phyloP scores from a whole-genome alignment of 2,797 vertebrate genomes.

The Pipistrellus pygmaeus region DNA sequence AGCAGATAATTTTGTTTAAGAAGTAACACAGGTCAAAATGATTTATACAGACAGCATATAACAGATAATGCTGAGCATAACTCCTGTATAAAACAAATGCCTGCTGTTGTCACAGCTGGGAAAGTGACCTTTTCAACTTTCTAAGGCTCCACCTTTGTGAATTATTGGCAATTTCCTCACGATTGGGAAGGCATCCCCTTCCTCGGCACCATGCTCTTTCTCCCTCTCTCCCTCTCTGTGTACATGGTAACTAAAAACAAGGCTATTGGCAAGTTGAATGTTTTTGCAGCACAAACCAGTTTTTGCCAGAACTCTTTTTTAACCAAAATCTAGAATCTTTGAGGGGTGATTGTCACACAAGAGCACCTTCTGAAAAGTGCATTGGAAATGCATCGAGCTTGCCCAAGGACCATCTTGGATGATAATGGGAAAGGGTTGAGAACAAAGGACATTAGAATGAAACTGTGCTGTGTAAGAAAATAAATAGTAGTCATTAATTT shows the following conservation, averaged over 20 bases:
- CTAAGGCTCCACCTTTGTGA: background rate
- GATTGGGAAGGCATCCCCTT: conserved; percentile 7
- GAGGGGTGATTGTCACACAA: background rate
- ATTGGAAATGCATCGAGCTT: background rate
- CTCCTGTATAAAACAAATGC: conserved; percentile 57
- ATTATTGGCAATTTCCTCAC: conserved; percentile 61
- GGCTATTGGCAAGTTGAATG: background rate
- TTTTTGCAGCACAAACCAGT: background rate
- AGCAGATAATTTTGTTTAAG: conserved; percentile 61
- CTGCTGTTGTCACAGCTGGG: conserved; percentile 51
- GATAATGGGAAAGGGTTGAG: background rate
- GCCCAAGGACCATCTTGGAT: background rate
- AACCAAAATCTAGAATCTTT: conserved; percentile 4
- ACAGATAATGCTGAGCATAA: conserved; percentile 27
- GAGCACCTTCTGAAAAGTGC: background rate
- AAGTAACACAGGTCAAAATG: conserved; percentile 47
- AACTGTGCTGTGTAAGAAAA: background rate
- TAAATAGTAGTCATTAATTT: background rate
- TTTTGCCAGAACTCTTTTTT: background rate
- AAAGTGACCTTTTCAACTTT: conserved; percentile 62
- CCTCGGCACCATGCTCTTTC: background rate
- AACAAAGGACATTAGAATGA: background rate
- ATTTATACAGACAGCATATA: conserved; percentile 59
- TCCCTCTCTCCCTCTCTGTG: background rate
- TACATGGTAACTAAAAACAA: background rate